phyloP scores from a whole-genome alignment of 2,113 vertebrate genomes.

The Ondatra zibethicus region DNA sequence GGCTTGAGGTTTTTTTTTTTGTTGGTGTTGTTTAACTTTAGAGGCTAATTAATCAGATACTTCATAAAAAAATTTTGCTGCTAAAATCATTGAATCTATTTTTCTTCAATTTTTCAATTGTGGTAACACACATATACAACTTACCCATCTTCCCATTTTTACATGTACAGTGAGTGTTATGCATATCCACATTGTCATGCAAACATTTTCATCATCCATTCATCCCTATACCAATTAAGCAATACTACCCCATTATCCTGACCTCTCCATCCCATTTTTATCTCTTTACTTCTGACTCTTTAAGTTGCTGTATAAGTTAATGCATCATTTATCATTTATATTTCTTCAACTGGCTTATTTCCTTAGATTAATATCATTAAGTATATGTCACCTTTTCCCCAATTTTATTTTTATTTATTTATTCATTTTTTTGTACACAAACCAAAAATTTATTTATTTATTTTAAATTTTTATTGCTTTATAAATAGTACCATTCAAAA shows the following conservation, averaged over 20 bases:
- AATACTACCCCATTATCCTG: no score
- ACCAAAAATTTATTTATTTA: no score
- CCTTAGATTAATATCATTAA: not conserved
- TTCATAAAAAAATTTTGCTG: conserved; percentile 28
- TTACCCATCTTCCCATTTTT: not conserved
- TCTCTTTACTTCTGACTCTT: not conserved
- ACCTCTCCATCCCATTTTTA: not conserved
- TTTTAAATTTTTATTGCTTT: no score
- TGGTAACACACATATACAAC: not conserved
- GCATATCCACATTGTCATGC: not conserved
- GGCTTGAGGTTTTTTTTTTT: conserved; percentile 32
- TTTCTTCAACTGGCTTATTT: not conserved
- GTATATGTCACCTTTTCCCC: not conserved
- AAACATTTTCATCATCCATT: not conserved
- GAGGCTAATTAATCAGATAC: conserved; percentile 50
- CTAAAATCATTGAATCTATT: conserved; percentile 43
- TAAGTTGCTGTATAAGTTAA: not conserved
- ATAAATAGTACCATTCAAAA: no score
- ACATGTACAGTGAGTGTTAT: not conserved
- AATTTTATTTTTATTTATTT: no score
- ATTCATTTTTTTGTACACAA: no score
- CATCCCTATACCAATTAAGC: not conserved
- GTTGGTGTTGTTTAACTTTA: conserved; percentile 58
- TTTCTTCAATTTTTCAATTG: not conserved
- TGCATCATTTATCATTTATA: not conserved